Evolutionary conservation across 2,888 invertebrate genomes (phyloP).

Genomic region (Acrocera orbiculus): DNA sequence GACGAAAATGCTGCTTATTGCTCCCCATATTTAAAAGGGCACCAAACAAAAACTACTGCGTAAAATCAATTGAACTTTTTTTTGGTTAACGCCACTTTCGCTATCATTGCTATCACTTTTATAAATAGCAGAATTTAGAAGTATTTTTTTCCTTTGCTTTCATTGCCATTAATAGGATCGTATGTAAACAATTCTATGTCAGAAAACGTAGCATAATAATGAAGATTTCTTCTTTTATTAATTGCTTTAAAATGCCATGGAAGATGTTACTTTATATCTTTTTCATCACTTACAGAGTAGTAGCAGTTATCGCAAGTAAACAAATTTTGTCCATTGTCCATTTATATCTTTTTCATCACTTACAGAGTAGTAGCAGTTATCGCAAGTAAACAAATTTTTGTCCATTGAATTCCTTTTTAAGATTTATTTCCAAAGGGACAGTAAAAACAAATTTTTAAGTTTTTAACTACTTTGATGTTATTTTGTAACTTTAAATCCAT

Average conservation of each 20-base stretch:
- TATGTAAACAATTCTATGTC: constrained; percentile 26
- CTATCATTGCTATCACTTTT: constrained; percentile 2
- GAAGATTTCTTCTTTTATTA: constrained; percentile 23
- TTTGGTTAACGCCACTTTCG: background rate
- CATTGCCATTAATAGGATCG: constrained; percentile 7
- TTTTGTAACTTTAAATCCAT: background rate
- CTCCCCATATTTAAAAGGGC: background rate
- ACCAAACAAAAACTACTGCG: background rate
- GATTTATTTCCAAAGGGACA: constrained; percentile 68
- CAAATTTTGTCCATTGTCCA: constrained; percentile 30
- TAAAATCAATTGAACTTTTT: background rate
- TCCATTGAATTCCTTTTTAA: constrained; percentile 52
- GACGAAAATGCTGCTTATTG: constrained; percentile 6
- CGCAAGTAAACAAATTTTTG: constrained; percentile 51
- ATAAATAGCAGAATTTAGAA: too few relatives aligned
- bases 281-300: constrained; percentile 55
- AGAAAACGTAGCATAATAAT: constrained; percentile 28
- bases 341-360: constrained; percentile 51
- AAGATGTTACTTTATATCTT: constrained; percentile 59
- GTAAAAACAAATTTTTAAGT: constrained; percentile 55
- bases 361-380: constrained; percentile 64
- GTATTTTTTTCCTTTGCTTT: background rate
- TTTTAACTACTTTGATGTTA: constrained; percentile 22
- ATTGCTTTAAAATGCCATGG: constrained; percentile 50
- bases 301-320: constrained; percentile 68